A percentile compares a stretch with the other conserved stretches of the same genome.
Conservation (phyloP, 1,140 invertebrate genomes). For the Sinella curviseta region DNA sequence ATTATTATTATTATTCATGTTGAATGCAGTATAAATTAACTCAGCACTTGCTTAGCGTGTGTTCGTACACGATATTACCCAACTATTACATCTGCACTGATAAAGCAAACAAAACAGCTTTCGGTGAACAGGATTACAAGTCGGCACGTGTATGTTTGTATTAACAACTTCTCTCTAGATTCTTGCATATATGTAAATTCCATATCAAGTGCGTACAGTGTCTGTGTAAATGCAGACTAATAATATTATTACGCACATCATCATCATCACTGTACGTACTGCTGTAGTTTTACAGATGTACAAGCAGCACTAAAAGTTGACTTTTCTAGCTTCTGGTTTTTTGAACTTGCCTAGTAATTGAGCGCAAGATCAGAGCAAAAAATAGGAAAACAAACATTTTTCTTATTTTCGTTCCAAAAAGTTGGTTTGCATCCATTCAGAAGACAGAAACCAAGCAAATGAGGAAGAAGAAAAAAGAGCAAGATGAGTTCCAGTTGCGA, state of each 20-base stretch:
- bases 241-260: too few species aligned
- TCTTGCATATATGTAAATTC: neutral
- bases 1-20: conserved; percentile 13
- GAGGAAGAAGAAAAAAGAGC: too few species aligned
- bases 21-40: neutral
- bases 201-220: too few species aligned
- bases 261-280: too few species aligned
- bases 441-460: neutral
- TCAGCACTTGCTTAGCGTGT: neutral
- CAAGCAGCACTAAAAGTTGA: neutral
- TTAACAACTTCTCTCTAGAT: neutral
- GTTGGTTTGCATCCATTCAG: neutral
- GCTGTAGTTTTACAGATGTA: neutral
- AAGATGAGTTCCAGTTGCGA: too few species aligned
- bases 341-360: too few species aligned
- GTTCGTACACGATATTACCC: neutral
- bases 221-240: too few species aligned
- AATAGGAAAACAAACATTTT: conserved; percentile 16
- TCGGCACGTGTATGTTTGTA: conserved; percentile 17
- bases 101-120: neutral
- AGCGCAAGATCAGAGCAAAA: neutral
- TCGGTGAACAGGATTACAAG: neutral
- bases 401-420: neutral
- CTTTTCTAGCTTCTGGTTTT: neutral
- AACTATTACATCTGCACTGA: neutral